Percentiles rank a stretch among this genome's conserved stretches.
Evolutionary conservation across 64 coral and sea anemone genomes (phyloP).

Genomic region (Stylophora pistillata): DNA sequence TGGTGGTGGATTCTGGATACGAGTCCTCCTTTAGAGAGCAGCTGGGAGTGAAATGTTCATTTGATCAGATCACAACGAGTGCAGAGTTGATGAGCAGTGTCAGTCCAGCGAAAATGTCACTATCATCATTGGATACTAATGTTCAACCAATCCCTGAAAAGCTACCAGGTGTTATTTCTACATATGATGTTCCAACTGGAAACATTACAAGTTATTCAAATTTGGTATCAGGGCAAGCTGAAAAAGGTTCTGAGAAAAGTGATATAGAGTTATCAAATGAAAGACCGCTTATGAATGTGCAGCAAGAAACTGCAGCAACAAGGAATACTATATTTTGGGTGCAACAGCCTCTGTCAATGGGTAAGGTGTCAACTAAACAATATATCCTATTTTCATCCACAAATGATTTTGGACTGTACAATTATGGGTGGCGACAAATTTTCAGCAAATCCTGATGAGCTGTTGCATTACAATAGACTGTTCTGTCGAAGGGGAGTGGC

Average conservation of each 20-base stretch:
- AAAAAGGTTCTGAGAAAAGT: not conserved
- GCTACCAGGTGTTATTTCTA: not conserved
- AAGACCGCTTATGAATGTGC: not conserved
- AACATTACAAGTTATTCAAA: not conserved
- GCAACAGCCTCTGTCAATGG: not conserved
- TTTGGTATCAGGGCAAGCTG: not conserved
- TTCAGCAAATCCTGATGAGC: too few relatives aligned
- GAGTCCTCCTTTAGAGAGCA: too few relatives aligned
- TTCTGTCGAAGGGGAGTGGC: too few relatives aligned
- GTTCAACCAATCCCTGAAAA: not conserved
- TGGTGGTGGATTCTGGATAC: too few relatives aligned
- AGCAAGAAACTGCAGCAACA: not conserved
- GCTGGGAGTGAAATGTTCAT: too few relatives aligned
- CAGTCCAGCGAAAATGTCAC: not conserved
- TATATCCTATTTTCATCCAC: too few relatives aligned
- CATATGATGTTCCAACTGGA: not conserved
- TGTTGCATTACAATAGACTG: too few relatives aligned
- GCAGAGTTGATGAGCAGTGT: not conserved
- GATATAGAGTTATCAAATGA: not conserved
- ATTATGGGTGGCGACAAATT: too few relatives aligned
- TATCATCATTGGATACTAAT: not conserved
- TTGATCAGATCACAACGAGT: too few relatives aligned
- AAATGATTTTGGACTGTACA: too few relatives aligned
- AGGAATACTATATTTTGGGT: not conserved
- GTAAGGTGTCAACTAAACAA: not conserved